Evolutionary conservation across 2,797 vertebrate genomes (phyloP), one percentile per base, ranked within the genome.

Genomic region (Anabas testudineus): DNA sequence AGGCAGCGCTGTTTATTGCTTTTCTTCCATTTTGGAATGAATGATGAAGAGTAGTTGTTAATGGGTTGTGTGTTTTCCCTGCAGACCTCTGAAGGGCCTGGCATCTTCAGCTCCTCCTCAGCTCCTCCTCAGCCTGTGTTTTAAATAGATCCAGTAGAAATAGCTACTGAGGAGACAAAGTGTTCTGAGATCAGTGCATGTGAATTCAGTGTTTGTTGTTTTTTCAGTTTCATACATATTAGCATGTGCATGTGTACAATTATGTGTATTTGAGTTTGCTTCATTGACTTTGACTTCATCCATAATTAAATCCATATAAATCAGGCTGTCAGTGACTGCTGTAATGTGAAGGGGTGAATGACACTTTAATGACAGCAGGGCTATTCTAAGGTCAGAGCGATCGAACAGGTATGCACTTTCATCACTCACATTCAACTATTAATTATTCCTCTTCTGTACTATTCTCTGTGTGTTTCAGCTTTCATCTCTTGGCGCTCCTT

Each of bases 301-400:
- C 57, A 88, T 87, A 78, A 88, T 87, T 87, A 65, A 85, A 78
- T 24, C 22, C 28, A 8, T 71, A 83, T 81, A 57, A 81, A 74
- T 85, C 81, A 82, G 24, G 3, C 48, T 78, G 82, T 76, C 83
- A 78, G 54, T 83, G 67, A 62, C 1, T 2, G 63, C 60, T 16
- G 42, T 69, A 49, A 68, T 28, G 56, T 37, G 45, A 60, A 10
- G 39, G 53, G 6, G 66, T 34, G 47, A 60, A 70, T 60, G 74
- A 62, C 78, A 45, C 70, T 80, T 83, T 80, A 87, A 87, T 42
- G 81, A 78, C 62, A 34, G 55, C 45, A 0, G 70, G 61, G 69
- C 76, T 87, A 82, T 83, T 87, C 81, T 69, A 4, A 66, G 83
- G 71, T 73, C 70, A 62, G 48, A 0, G 24, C 8, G 36, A 26